These are phyloP conservation scores for Rhynchonycteris naso DNA, from an alignment of 2,797 vertebrate species.

Conservation along the genomic window DNA sequence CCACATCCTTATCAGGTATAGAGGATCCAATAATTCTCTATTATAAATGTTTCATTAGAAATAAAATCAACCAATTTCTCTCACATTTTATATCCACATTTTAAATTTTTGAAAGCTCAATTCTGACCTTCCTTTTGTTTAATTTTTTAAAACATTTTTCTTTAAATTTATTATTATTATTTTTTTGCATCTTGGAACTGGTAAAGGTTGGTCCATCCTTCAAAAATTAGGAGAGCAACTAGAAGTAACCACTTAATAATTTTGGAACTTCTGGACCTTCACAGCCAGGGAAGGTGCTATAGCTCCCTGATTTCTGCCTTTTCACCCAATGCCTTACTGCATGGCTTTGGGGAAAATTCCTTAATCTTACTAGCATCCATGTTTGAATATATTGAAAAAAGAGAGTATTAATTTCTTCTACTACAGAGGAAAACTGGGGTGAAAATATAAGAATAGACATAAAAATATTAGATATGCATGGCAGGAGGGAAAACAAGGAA, in stretches of 20 bases:
- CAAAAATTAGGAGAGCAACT: neutral
- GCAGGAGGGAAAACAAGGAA: neutral
- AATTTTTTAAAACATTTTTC: neutral
- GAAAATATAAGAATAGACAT: neutral
- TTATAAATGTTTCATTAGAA: neutral
- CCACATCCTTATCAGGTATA: neutral
- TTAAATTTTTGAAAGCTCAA: neutral
- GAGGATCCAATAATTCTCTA: neutral
- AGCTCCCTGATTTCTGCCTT: neutral
- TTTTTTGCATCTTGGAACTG: neutral
- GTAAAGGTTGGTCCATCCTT: neutral
- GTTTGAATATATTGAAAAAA: neutral
- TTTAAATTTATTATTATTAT: neutral
- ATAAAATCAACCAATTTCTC: neutral
- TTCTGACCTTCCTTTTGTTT: neutral
- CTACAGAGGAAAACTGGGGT: neutral
- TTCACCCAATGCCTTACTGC: neutral
- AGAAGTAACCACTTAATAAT: neutral
- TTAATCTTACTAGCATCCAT: neutral
- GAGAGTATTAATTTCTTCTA: neutral
- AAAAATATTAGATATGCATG: slow-evolving; percentile 12
- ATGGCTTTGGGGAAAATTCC: neutral
- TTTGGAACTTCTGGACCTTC: neutral
- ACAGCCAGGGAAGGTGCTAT: neutral
- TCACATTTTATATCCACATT: neutral